Evolutionary conservation across 1,140 invertebrate species (phyloP).

Genomic region (Drosophila orena): DNA sequence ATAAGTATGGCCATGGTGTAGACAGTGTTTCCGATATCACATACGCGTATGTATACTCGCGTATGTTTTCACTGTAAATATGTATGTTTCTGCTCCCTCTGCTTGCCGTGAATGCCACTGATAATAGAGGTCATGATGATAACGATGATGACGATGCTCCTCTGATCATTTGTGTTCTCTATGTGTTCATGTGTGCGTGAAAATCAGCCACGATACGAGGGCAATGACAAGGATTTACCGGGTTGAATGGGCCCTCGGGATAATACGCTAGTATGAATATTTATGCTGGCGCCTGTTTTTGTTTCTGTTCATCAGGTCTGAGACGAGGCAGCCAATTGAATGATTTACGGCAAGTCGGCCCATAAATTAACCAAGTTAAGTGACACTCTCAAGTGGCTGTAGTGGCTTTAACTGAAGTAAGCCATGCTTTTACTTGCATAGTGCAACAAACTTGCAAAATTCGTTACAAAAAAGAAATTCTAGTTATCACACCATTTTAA

Average conservation of each 20-base stretch:
- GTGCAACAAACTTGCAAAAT: not conserved
- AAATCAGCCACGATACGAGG: constrained; percentile 38
- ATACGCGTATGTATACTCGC: too few relatives aligned
- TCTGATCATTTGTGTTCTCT: constrained; percentile 39
- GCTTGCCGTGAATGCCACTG: not conserved
- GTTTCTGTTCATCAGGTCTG: constrained; percentile 19
- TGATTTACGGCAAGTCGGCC: constrained; percentile 44
- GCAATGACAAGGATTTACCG: constrained; percentile 36
- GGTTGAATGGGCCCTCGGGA: not conserved
- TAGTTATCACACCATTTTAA: too few relatives aligned
- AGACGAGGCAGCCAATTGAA: constrained; percentile 32
- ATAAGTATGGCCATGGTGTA: constrained; percentile 7
- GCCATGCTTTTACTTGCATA: not conserved
- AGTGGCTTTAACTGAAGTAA: not conserved
- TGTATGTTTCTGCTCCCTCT: not conserved
- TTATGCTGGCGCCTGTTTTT: constrained; percentile 28
- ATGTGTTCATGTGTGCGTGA: constrained; percentile 55
- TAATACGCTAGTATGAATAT: constrained; percentile 44
- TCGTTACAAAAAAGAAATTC: not conserved
- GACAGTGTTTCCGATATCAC: not conserved
- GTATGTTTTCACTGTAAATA: constrained; percentile 10
- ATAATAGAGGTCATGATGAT: constrained; percentile 12
- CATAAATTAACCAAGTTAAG: constrained; percentile 36
- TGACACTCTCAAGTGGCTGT: not conserved
- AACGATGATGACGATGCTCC: constrained; percentile 12